These are phyloP conservation scores for Psephotus haematonotus DNA, from an alignment of 2,113 vertebrate genomes.

Conservation along the genomic window DNA sequence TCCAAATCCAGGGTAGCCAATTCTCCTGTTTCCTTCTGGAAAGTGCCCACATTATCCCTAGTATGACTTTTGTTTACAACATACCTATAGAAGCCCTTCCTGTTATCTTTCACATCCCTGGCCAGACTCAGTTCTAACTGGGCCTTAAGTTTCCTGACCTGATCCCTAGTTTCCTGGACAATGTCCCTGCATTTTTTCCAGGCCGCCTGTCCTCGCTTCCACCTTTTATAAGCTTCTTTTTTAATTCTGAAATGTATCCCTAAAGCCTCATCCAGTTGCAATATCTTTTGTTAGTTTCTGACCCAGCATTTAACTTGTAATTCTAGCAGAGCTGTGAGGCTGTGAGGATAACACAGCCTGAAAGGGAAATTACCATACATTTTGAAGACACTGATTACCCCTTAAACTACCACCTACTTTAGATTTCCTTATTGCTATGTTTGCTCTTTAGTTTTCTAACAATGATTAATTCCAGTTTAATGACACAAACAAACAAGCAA, in stretches of 20 bases:
- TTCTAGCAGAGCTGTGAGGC: not conserved
- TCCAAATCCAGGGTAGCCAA: not conserved
- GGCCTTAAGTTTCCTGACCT: too few species aligned
- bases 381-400: slow-evolving; percentile 8
- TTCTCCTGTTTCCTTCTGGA: not conserved
- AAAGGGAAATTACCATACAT: not conserved
- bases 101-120: not conserved
- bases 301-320: not conserved
- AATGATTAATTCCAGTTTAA: slow-evolving; percentile 46
- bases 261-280: not conserved
- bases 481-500: slow-evolving; percentile 34
- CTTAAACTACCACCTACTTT: not conserved
- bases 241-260: not conserved
- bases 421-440: not conserved
- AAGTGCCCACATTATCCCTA: not conserved
- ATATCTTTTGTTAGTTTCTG: not conserved
- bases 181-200: not conserved
- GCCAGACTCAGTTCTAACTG: not conserved
- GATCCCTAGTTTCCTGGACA: not conserved
- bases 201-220: not conserved
- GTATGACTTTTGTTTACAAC: not conserved
- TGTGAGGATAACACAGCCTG: not conserved
- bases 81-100: not conserved
- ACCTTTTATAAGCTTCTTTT: not conserved
- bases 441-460: slow-evolving; percentile 34